These are phyloP conservation scores for Danionella dracula DNA, from an alignment of 2,797 vertebrate species.

Conservation along the genomic window DNA sequence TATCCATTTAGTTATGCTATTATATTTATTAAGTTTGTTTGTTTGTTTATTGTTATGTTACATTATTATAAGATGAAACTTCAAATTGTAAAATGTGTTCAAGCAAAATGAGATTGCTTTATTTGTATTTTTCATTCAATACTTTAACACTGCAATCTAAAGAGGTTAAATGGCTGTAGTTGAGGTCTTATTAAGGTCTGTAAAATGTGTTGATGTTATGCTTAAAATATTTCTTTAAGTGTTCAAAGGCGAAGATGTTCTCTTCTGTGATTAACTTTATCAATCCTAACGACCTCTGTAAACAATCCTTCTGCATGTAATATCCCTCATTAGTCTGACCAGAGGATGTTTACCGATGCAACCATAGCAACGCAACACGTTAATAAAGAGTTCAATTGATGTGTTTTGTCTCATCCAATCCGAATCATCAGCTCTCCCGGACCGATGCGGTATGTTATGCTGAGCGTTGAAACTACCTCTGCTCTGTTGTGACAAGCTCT, in stretches of 20 bases:
- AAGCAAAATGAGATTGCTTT: too few species aligned
- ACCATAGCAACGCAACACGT: not conserved
- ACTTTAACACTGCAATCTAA: too few species aligned
- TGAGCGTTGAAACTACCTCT: not conserved
- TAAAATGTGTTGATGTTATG: too few species aligned
- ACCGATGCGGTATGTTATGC: slow-evolving; percentile 17
- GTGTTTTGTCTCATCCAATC: not conserved
- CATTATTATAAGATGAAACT: too few species aligned
- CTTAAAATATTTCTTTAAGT: too few species aligned
- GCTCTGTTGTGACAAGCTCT: slow-evolving; percentile 34
- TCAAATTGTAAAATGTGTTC: too few species aligned
- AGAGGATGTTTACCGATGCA: not conserved
- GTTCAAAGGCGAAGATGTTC: not conserved
- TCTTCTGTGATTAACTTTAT: not conserved
- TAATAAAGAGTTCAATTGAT: not conserved
- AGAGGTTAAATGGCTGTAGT: too few species aligned
- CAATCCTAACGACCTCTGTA: not conserved
- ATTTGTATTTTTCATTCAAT: too few species aligned
- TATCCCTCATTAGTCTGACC: not conserved
- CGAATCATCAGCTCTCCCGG: not conserved
- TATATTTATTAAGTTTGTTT: too few species aligned
- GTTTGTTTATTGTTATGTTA: too few species aligned
- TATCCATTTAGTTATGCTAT: too few species aligned
- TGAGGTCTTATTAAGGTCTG: too few species aligned
- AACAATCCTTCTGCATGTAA: not conserved